Base-by-base conservation (phyloP, 2,797 vertebrate species). In the Chelon auratus region DNA sequence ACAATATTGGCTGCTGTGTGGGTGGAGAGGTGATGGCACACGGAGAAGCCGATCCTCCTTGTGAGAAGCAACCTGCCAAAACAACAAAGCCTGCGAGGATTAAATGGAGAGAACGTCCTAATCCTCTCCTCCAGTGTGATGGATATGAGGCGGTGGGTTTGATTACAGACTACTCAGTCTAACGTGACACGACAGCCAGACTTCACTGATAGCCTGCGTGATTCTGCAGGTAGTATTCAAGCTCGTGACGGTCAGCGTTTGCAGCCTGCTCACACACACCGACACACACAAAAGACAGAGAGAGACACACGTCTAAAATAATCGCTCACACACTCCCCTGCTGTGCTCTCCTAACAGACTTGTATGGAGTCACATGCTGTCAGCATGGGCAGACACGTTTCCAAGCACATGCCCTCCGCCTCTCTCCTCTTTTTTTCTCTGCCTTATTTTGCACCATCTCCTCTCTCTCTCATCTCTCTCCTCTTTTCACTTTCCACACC, bases 301-400 rank as follows among this genome's bases (percentile, higher is more conserved):
- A 39, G 5, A 37, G 15, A 45, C 12, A 63, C 26, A 24, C 39
- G 55, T 37, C 22, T 40, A 42, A 2, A 11, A 12, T 45, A 48
- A 50, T 17, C 6, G 47, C 47, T 24, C 33, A 15, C 51, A 58
- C 58, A 40, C 65, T 7, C 36, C 26, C 59, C 67, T 48, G 75
- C 71, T 61, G 69, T 18, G 73, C 52, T 57, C 20, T 69, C 50
- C 67, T 65, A 37, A 18, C 71, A 61, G 65, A 43, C 54, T 48
- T 22, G 58, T 42, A 62, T 0, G 33, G 0, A 77, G 77, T 89
- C 87, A 89, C 87, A 90, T 87, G 83, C 76, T 76, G 78, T 64
- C 81, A 78, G 75, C 68, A 13, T 85, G 82, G 79, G 83, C 43
- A 2, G 52, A 83, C 84, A 90, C 74, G 79, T 88, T 92, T 86